These are phyloP conservation scores for Pristionchus entomophagus DNA, from an alignment of 2,888 invertebrate genomes.

Conservation along the genomic window DNA sequence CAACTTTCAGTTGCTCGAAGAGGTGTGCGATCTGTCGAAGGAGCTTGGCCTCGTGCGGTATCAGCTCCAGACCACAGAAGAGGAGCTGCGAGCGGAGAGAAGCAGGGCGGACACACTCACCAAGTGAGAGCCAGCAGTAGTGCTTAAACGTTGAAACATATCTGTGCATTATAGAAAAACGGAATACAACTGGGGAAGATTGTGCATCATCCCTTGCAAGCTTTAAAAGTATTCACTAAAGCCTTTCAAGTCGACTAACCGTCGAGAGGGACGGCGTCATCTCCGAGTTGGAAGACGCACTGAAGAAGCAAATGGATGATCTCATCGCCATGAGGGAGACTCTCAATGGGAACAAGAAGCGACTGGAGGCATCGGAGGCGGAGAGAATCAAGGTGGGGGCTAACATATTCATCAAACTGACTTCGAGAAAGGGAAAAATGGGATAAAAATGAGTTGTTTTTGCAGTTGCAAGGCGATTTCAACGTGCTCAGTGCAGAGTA, in stretches of 20 bases:
- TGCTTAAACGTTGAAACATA: neutral
- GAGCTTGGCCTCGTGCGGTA: slow-evolving; percentile 59
- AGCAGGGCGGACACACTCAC: neutral
- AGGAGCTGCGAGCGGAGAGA: slow-evolving; percentile 55
- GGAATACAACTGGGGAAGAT: too few relatives aligned
- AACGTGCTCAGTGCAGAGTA: slow-evolving; percentile 53
- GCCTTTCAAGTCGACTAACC: slow-evolving; percentile 7
- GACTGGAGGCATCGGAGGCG: neutral
- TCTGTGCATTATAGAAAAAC: too few relatives aligned
- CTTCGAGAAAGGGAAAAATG: too few relatives aligned
- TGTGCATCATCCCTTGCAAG: too few relatives aligned
- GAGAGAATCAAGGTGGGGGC: slow-evolving; percentile 40
- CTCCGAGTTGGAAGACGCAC: neutral
- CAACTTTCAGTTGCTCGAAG: slow-evolving; percentile 58
- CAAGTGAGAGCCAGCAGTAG: slow-evolving; percentile 19
- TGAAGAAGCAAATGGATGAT: slow-evolving; percentile 35
- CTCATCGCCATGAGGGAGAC: slow-evolving; percentile 12
- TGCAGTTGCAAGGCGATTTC: slow-evolving; percentile 49
- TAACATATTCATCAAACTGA: neutral
- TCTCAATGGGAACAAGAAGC: slow-evolving; percentile 41
- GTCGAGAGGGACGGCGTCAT: slow-evolving; percentile 27
- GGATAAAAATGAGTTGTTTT: too few relatives aligned
- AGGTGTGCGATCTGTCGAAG: slow-evolving; percentile 58
- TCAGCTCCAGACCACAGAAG: slow-evolving; percentile 59
- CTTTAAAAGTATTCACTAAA: too few relatives aligned